Evolutionary conservation across 2,113 vertebrate species (phyloP).

Genomic region (Struthidea cinerea): DNA sequence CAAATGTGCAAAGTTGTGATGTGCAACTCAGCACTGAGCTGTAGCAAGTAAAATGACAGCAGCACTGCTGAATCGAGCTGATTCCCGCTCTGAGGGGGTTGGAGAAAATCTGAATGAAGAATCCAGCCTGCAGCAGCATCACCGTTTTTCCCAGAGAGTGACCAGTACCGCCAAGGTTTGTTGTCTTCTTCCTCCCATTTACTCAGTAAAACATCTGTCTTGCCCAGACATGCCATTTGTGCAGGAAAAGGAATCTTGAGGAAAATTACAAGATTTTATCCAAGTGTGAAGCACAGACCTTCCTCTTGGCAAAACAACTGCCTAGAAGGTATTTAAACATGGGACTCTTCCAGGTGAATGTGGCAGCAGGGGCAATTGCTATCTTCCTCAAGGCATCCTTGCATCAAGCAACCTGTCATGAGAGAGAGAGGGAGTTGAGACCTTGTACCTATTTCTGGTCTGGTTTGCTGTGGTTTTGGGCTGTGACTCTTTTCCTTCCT

Average conservation of each 20-base stretch:
- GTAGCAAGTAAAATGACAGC: neutral
- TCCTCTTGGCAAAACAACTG: neutral
- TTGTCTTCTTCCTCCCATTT: neutral
- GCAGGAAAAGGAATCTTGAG: neutral
- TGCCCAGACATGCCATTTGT: neutral
- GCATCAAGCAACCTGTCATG: neutral
- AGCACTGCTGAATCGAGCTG: neutral
- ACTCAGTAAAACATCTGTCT: neutral
- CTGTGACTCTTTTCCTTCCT: neutral
- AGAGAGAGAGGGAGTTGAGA: fast-evolving
- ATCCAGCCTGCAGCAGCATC: neutral
- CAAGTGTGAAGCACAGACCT: neutral
- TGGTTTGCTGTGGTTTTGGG: neutral
- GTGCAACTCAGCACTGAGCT: neutral
- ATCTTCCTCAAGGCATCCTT: neutral
- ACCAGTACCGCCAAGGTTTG: neutral
- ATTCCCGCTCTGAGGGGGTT: neutral
- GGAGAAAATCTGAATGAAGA: neutral
- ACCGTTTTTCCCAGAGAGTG: neutral
- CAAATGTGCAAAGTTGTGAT: neutral
- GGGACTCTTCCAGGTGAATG: neutral
- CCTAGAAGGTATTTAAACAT: neutral
- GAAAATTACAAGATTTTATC: neutral
- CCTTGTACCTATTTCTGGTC: neutral
- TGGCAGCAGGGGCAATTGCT: neutral